Evolutionary conservation across 2,113 vertebrate species (phyloP).

Genomic region (Sceloporus tristichus): DNA sequence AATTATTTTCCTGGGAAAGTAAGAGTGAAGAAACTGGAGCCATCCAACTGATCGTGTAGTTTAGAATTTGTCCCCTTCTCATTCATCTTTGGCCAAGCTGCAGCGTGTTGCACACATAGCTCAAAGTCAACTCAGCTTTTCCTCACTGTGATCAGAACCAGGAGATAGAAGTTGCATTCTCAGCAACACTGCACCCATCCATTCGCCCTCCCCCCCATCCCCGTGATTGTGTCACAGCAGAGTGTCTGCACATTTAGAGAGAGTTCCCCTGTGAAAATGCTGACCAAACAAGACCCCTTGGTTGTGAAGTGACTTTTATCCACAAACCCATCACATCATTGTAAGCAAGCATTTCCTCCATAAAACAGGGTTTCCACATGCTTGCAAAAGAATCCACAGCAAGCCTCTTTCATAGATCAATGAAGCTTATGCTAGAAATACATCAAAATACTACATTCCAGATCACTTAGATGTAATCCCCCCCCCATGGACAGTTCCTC

Average conservation of each 20-base stretch:
- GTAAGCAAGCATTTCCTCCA: background rate
- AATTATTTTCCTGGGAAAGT: background rate
- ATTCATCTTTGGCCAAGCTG: background rate
- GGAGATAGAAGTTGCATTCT: constrained; percentile 11
- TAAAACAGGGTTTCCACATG: too few species aligned
- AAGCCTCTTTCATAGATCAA: background rate
- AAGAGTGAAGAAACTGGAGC: background rate
- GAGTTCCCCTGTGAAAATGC: background rate
- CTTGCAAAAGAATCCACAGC: background rate
- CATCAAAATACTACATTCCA: background rate
- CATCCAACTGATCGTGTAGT: background rate
- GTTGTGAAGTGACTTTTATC: constrained; percentile 3
- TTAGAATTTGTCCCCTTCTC: background rate
- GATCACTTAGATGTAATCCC: too few species aligned
- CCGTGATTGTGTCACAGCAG: background rate
- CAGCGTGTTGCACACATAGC: background rate
- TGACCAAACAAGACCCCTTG: constrained; percentile 5
- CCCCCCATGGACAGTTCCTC: too few species aligned
- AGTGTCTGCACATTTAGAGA: background rate
- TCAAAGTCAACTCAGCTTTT: background rate
- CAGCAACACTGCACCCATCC: constrained; percentile 34
- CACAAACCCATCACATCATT: background rate
- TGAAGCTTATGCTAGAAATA: background rate
- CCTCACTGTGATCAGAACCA: background rate
- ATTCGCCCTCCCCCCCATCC: background rate